phyloP scores from a whole-genome alignment of 1,140 invertebrate species.

The Papilio aristodemus region DNA sequence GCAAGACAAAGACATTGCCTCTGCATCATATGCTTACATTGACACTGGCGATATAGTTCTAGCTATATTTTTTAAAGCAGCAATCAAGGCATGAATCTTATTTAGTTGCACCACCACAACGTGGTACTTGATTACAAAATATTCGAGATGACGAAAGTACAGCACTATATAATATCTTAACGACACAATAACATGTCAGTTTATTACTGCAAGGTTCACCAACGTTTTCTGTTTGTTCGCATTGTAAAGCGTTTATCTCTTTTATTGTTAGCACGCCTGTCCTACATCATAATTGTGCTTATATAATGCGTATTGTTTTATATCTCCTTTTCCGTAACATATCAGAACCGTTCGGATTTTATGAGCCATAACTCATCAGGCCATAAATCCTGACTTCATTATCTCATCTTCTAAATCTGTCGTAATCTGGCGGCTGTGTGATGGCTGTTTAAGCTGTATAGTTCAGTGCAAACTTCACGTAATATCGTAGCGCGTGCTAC shows the following conservation, averaged over 20 bases:
- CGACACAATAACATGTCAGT: neutral
- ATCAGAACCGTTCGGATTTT: neutral
- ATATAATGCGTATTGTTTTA: neutral
- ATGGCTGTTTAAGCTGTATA: neutral
- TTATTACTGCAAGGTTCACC: neutral
- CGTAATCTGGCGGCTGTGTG: neutral
- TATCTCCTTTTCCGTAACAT: neutral
- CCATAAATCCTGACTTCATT: neutral
- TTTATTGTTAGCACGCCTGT: neutral
- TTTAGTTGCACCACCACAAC: neutral
- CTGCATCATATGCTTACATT: neutral
- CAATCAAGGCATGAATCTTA: too few species aligned
- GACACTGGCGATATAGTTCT: neutral
- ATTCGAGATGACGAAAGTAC: neutral
- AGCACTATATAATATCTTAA: slow-evolving; percentile 6
- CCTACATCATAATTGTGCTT: neutral
- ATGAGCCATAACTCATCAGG: neutral
- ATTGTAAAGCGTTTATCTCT: slow-evolving; percentile 12
- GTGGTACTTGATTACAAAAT: neutral
- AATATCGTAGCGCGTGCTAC: neutral
- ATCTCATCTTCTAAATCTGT: neutral
- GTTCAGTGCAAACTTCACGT: neutral
- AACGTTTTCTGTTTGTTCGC: neutral
- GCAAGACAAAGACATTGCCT: neutral
- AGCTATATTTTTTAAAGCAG: too few species aligned